Conservation (phyloP, 2,797 vertebrate genomes). For the Varecia variegata region DNA sequence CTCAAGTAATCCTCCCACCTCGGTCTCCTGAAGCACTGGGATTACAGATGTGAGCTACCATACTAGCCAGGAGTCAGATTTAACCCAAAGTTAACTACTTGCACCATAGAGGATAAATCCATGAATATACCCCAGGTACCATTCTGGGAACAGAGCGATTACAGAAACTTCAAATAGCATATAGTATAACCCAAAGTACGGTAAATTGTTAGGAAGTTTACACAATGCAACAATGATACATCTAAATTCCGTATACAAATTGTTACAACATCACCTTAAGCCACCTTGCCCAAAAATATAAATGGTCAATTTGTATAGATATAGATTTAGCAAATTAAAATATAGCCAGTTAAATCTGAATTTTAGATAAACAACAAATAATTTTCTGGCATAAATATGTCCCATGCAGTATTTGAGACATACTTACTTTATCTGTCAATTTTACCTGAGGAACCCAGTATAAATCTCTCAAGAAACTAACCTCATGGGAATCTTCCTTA, state of each 20-base stretch:
- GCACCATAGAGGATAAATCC: neutral
- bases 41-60: neutral
- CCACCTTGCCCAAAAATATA: neutral
- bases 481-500: neutral
- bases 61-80: neutral
- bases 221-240: neutral
- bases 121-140: neutral
- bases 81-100: neutral
- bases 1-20: neutral
- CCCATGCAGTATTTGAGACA: neutral
- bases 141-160: neutral
- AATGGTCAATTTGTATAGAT: neutral
- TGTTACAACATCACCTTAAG: neutral
- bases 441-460: neutral
- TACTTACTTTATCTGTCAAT: neutral
- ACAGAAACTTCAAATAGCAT: neutral
- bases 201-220: neutral
- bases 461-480: neutral
- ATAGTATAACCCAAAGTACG: neutral
- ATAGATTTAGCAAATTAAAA: constrained; percentile 7
- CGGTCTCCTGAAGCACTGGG: neutral
- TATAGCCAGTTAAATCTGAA: neutral
- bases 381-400: neutral
- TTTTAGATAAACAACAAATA: constrained; percentile 1
- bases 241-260: neutral